phyloP scores from a whole-genome alignment of 1,140 invertebrate genomes.

The Stegodyphus mimosarum region DNA sequence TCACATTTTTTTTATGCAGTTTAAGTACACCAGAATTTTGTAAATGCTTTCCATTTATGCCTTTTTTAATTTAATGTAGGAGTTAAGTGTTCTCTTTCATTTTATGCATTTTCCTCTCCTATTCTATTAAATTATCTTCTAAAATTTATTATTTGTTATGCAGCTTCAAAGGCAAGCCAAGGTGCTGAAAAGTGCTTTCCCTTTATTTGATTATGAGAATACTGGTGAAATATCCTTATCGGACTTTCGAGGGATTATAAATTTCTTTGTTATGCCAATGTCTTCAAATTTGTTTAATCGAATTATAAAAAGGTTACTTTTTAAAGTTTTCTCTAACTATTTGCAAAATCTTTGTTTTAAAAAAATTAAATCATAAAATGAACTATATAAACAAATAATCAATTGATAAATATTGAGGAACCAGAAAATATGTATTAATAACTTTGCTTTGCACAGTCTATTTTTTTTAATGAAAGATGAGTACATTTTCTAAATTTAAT shows the following conservation, averaged over 20 bases:
- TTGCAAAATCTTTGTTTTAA: neutral
- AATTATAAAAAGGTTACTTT: conserved; percentile 26
- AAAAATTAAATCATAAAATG: no score
- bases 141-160: conserved; percentile 14
- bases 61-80: no score
- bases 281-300: conserved; percentile 35
- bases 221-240: conserved; percentile 37
- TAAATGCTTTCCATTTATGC: no score
- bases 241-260: conserved; percentile 37
- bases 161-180: conserved; percentile 22
- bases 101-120: neutral
- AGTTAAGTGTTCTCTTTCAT: neutral
- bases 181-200: conserved; percentile 30
- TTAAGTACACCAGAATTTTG: no score
- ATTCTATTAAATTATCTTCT: neutral
- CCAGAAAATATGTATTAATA: no score
- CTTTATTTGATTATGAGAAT: conserved; percentile 48
- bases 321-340: neutral
- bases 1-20: no score
- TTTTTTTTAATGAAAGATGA: no score
- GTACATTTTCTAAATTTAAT: no score
- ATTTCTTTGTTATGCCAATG: conserved; percentile 45
- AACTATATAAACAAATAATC: no score
- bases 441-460: no score
- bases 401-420: no score